Conservation (phyloP, 2,113 vertebrate species). For the Turnix velox region DNA sequence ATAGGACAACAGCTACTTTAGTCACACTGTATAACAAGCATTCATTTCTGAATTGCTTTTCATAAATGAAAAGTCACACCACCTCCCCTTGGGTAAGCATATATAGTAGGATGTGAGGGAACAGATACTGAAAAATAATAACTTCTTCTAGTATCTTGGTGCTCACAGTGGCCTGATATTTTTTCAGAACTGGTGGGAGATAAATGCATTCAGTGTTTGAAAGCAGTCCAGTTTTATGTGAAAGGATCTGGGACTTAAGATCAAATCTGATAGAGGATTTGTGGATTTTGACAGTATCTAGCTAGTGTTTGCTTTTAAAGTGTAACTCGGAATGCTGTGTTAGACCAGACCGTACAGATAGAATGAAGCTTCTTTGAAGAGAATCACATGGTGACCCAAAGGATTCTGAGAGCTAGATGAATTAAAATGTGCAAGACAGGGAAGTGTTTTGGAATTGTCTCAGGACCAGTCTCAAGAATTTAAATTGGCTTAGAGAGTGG, state of each 20-base stretch:
- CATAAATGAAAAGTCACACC: neutral
- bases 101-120: neutral
- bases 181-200: neutral
- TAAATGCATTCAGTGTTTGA: neutral
- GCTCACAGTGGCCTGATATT: neutral
- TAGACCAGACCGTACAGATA: neutral
- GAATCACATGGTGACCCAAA: neutral
- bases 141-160: neutral
- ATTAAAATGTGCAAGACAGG: neutral
- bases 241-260: neutral
- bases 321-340: neutral
- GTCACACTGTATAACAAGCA: neutral
- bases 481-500: neutral
- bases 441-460: neutral
- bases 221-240: neutral
- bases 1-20: neutral
- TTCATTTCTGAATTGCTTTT: neutral
- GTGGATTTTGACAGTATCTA: neutral
- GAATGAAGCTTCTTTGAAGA: neutral
- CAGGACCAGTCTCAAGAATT: neutral
- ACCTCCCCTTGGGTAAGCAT: neutral
- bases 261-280: neutral
- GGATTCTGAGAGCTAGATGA: neutral
- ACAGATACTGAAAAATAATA: neutral
- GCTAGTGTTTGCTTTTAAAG: neutral